Evolutionary conservation across 2,888 invertebrate species (phyloP), one percentile per base, ranked within the genome.

Genomic region (Syritta pipiens): DNA sequence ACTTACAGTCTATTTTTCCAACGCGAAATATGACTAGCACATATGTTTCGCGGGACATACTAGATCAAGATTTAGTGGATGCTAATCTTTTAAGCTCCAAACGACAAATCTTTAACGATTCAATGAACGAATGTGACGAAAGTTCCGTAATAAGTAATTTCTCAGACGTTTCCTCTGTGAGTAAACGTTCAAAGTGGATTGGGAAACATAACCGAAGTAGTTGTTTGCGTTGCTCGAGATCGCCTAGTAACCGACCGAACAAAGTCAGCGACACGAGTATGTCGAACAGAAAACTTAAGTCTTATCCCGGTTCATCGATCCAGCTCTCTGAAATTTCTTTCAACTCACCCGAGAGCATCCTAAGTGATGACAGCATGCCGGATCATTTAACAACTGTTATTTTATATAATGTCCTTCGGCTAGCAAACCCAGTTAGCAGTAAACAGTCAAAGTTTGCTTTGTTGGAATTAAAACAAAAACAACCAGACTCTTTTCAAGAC

Each of bases 401-500:
- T 60, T 86, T 96, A 77, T 91, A 92, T 81, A 92, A 95, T 85
- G 91, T 94, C 1, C 93, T 94, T 84, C 92, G 93, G 79, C 89
- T 96, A 84, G 92, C 94, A 28, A 95, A 95, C 89, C 95, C 95
- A 40, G 92, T 95, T 7, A 93, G 94, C 86, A 92, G 93, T 81
- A 94, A 94, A 83, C 93, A 94, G 86, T 94, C 96, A 35, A 95
- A 95, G 83, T 94, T 96, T 85, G 93, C 94, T 12, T 90, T 98
- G 81, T 90, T 97, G 10, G 92, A 93, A 74, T 88, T 93, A 67
- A 94, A 94, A 84, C 95, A 95, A 85, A 91, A 92, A 30, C 91
- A 94, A 88, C 93, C 94, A 2, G 91, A 92, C 26, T 90, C 92
- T 79, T 95, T 95, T 89, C 93, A 95, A 89, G 96, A 96, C 86